Evolutionary conservation across 2,888 invertebrate species (phyloP), one percentile per base, ranked within the genome.

Genomic region (Drosophila quasianomalipes): DNA sequence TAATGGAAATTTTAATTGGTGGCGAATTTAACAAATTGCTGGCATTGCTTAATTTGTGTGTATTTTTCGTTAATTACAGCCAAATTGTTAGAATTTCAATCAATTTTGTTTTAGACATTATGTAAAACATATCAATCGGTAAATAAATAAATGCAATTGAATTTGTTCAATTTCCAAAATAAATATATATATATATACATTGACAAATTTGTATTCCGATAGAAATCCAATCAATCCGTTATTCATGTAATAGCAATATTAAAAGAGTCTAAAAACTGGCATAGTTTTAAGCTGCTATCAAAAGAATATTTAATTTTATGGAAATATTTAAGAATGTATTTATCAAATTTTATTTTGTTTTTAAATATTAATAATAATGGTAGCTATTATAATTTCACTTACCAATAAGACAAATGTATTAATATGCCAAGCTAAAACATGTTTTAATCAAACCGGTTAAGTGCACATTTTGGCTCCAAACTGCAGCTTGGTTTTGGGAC

Each of bases 391-490:
- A 47, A 7, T 22, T 22, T 7, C 14, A 22, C 7, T 47, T 16
- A 10, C n/a, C 12, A n/a, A 22, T 22, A 47, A 47, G 52, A 51
- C 19, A 52, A 10, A 22, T 53, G 16, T 37, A 19, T 19, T 55
- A 57, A 39, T 39, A 22, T 30, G 1, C 9, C 41, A 16, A 22
- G 5, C 5, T 39, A 1, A 16, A 30, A 1, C n/a, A 41, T 41
- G 16, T n/a, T 30, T 9, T 19, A 14, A 30, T 57, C 44, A 26
- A 33, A 33, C 19, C 4, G 49, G 54, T n/a, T 22, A 39, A 28
- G 30, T 33, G 58, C 31, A 67, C 60, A 47, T 61, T 53, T 53
- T 60, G 39, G n/a, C n/a, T 47, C 16, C 68, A 68, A 68, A 54
- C 70, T 59, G 39, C 41, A 68, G 49, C 30, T 41, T 26, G 31